Base-by-base conservation (phyloP, 2,888 invertebrate species). In the Myathropa florea region DNA sequence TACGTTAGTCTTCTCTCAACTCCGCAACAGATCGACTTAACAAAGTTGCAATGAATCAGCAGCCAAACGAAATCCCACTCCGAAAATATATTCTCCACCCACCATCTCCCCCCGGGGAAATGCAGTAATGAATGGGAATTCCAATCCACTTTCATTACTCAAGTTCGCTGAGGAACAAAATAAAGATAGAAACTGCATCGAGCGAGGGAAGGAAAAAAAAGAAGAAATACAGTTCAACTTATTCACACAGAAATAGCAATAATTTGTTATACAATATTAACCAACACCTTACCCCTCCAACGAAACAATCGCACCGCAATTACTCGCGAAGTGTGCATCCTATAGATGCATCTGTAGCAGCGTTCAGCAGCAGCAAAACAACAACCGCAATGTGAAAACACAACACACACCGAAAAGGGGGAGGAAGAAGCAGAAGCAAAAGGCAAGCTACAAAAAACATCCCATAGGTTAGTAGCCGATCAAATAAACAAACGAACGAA, bases 401-500 rank as follows among this genome's bases (percentile, higher is more conserved):
- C 64, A 64, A 9, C 14, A 55, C 24, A 53, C 61, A 73, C 18
- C 65, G 4, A 57, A 23, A 59, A 70, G 28, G 71, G 57, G 78
- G 73, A 86, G 75, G 83, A 83, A 65, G 83, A 73, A 83, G 71
- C 60, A 65, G 30, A 18, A 46, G 46, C 46, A 46, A 65, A 86
- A 82, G 78, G 75, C 73, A 79, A 76, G 78, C 78, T 46, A 83
- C 77, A 86, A 82, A 75, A 83, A 86, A 86, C 77, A 86, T 86
- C 78, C 83, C 86, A 82, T 86, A 86, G 86, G 86, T 82, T 86
- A 86, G 86, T 86, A 86, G 79, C 86, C 86, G 78, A 86, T 86
- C 83, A 86, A 86, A 86, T 86, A 86, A 86, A 86, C 86, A 86
- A 86, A 86, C 86, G 83, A 86, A 83, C 83, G 77, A 71, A 78